Conservation (phyloP, 2,797 vertebrate genomes). For the Oryzias sinensis region DNA sequence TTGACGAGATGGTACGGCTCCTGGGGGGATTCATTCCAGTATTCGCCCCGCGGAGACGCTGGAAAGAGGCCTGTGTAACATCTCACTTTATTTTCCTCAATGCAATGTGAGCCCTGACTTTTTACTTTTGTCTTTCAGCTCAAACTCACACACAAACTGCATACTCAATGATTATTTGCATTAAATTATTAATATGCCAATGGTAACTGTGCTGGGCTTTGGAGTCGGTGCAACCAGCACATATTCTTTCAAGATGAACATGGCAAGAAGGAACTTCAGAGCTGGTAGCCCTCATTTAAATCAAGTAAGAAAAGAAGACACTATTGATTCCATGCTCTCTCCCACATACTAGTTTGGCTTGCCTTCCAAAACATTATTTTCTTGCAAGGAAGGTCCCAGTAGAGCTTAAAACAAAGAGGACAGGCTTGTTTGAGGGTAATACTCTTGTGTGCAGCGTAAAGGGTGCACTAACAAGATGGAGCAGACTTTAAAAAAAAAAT, state of each 20-base stretch:
- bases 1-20: constrained; percentile 64
- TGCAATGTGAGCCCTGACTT: constrained; percentile 71
- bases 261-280: constrained; percentile 76
- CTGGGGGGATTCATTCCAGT: constrained; percentile 68
- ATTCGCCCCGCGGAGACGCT: constrained; percentile 68
- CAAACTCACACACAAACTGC: constrained; percentile 75
- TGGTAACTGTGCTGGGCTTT: constrained; percentile 74
- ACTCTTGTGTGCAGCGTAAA: constrained; percentile 65
- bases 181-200: constrained; percentile 78
- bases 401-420: constrained; percentile 78
- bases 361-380: constrained; percentile 75
- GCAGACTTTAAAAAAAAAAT: constrained; percentile 42
- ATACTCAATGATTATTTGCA: constrained; percentile 79
- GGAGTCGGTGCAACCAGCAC: constrained; percentile 67
- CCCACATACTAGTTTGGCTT: constrained; percentile 65
- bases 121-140: constrained; percentile 78
- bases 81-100: constrained; percentile 78
- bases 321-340: constrained; percentile 74
- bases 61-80: constrained; percentile 66
- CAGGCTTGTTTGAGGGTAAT: constrained; percentile 79
- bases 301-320: constrained; percentile 76
- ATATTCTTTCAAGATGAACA: constrained; percentile 77
- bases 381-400: constrained; percentile 64
- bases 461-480: constrained; percentile 72
- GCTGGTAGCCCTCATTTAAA: constrained; percentile 77